Evolutionary conservation across 2,797 vertebrate genomes (phyloP).

Genomic region (Fundulus diaphanus): DNA sequence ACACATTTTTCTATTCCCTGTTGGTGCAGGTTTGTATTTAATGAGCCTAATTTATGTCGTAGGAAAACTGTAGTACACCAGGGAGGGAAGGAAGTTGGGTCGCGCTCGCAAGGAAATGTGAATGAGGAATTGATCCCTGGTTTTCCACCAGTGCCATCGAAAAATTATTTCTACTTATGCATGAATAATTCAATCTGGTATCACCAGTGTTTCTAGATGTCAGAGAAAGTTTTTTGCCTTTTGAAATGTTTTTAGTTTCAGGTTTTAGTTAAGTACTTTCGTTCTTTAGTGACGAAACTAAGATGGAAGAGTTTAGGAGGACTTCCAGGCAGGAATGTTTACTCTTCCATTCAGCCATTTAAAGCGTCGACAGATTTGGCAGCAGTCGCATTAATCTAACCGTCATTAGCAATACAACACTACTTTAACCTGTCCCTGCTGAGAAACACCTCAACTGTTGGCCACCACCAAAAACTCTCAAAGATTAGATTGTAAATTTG

Average conservation of each 20-base stretch:
- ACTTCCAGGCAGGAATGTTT: background rate
- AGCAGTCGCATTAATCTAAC: slow-evolving; percentile 6
- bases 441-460: slow-evolving; percentile 34
- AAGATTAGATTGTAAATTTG: slow-evolving; percentile 37
- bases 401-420: slow-evolving; percentile 43
- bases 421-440: slow-evolving; percentile 15
- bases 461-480: slow-evolving; percentile 32
- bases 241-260: background rate
- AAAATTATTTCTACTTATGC: background rate
- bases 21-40: background rate
- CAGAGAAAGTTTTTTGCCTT: background rate
- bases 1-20: background rate
- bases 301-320: background rate
- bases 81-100: background rate
- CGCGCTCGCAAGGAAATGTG: background rate
- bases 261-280: background rate
- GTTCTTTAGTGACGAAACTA: background rate
- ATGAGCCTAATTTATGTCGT: background rate
- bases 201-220: background rate
- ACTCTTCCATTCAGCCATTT: background rate
- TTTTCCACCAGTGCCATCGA: background rate
- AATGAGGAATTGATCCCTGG: background rate
- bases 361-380: background rate
- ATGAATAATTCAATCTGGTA: background rate
- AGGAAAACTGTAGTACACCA: background rate